Base-by-base conservation (phyloP, 2,888 invertebrate species). In the Eudasyphora cyanicolor region DNA sequence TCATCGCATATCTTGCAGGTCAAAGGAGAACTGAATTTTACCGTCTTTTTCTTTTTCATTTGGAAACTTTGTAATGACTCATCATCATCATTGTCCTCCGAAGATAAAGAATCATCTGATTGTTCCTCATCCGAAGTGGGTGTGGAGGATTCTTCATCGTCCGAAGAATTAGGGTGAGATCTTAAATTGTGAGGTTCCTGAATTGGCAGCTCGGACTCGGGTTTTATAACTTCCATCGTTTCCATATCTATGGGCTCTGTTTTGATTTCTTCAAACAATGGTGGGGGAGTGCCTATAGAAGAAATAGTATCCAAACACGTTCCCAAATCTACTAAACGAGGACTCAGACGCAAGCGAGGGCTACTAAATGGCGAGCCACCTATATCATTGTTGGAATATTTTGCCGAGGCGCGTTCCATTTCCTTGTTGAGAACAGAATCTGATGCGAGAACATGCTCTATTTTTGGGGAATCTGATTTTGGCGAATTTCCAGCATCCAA, bases 161-260 rank as follows among this genome's bases (percentile, higher is more conserved):
- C 82, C 0, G 81, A 73, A 0, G 75, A 76, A 54, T 78, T 73
- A 38, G 57, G 35, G 14, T 74, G 77, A 12, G 69, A 45, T 69
- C 73, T 79, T 19, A 82, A 64, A 8, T 80, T 82, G 2, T 73
- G 54, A 8, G 80, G 75, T 17, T 84, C 75, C 62, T 79, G 84
- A 57, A 71, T 67, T 0, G 60, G 71, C 19, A 86, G 64, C 19
- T 86, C 86, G 2, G 84, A 84, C 64, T 86, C 87, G 0, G 86
- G 62, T 64, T 86, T 87, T 45, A 87, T 85, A 27, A 75, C 77
- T 67, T 87, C 87, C 86, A 87, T 81, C 8, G 87, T 87, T 67
- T 85, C 85, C 81, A 87, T 85, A 71, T 87, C 87, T 29, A 87
- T 87, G 17, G 87, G 87, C 42, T 87, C 87, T 1, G 86, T 86